Base-by-base conservation (phyloP, 2,797 vertebrate species). In the Malacoraja senta region DNA sequence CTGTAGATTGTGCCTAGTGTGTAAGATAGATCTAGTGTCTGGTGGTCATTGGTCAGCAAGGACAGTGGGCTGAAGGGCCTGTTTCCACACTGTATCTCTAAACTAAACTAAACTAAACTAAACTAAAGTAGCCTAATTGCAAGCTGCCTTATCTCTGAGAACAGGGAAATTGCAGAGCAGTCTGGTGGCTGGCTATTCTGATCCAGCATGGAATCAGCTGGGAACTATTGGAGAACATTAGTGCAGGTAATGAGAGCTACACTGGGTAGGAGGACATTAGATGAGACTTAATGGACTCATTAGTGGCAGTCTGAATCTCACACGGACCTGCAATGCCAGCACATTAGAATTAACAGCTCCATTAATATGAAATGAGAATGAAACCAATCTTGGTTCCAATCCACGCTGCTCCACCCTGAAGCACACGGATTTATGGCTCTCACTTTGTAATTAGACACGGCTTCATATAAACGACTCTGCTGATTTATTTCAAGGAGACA, bases 281-380 rank as follows among this genome's bases (percentile, higher is more conserved):
- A 88, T 65, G 9, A 78, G 32, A 35, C 15, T 88, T 88, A 88
- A 72, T 19, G 44, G 38, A 29, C 26, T 92, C 71, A 76, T 92
- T 74, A 92, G 24, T 88, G 63, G 61, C 71, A 74, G 35, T 35
- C 29, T 29, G 71, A 92, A 92, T 53, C 44, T 44, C 90, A 92
- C 12, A 74, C 72, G 26, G 38, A 92, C 19, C 26, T 74, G 71
- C 68, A 92, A 74, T 26, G 71, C 90, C 71, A 58, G 38, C 71
- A n/a, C 90, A 58, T 92, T 92, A 58, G 68, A 76, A n/a, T 21
- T n/a, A 26, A 76, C 35, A 53, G 90, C 68, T 21, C 72, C 90
- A 53, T 92, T 92, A 74, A 92, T 92, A 44, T 17, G 24, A 92
- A 92, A 92, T 92, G 90, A 92, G 90, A 92, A 92, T 26, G 44